Conservation (phyloP, 1,140 invertebrate species). For the Oscheius sp. region DNA sequence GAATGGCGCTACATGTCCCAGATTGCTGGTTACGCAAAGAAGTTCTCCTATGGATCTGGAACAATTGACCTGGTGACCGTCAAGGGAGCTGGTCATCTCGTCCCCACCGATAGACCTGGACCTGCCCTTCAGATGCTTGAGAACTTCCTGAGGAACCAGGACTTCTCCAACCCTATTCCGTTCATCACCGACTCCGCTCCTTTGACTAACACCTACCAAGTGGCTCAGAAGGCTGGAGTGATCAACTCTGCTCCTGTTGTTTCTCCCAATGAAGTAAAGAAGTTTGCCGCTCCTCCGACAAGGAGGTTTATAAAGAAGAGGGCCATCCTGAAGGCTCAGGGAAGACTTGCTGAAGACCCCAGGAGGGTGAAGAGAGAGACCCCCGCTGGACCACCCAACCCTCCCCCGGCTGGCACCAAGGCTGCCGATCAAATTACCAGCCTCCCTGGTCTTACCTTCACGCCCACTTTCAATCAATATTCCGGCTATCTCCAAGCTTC, state of each 20-base stretch:
- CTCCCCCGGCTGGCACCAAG: slow-evolving; percentile 16
- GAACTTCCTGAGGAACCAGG: slow-evolving; percentile 50
- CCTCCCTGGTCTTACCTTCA: slow-evolving; percentile 41
- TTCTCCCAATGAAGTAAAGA: background rate
- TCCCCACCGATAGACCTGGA: slow-evolving; percentile 64
- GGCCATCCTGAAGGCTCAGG: background rate
- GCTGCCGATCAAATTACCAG: slow-evolving; percentile 29
- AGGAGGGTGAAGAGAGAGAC: background rate
- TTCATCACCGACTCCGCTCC: background rate
- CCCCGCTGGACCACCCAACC: background rate
- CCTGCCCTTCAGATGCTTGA: slow-evolving; percentile 62
- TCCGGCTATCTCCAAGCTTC: slow-evolving; percentile 40
- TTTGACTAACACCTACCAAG: background rate
- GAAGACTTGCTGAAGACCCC: background rate
- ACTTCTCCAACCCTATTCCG: slow-evolving; percentile 13
- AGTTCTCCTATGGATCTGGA: slow-evolving; percentile 9
- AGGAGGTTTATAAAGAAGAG: background rate
- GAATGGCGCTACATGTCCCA: slow-evolving; percentile 37
- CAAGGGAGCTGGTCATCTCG: slow-evolving; percentile 66
- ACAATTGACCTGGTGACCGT: slow-evolving; percentile 37
- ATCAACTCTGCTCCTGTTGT: background rate
- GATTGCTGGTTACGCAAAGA: slow-evolving; percentile 41
- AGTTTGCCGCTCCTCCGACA: background rate
- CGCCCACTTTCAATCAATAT: slow-evolving; percentile 40
- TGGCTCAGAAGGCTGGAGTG: slow-evolving; percentile 6